Percentiles rank a stretch among this genome's conserved stretches.
These are phyloP conservation scores for Elymnias hypermnestra DNA, from an alignment of 1,140 invertebrate genomes.

Conservation along the genomic window DNA sequence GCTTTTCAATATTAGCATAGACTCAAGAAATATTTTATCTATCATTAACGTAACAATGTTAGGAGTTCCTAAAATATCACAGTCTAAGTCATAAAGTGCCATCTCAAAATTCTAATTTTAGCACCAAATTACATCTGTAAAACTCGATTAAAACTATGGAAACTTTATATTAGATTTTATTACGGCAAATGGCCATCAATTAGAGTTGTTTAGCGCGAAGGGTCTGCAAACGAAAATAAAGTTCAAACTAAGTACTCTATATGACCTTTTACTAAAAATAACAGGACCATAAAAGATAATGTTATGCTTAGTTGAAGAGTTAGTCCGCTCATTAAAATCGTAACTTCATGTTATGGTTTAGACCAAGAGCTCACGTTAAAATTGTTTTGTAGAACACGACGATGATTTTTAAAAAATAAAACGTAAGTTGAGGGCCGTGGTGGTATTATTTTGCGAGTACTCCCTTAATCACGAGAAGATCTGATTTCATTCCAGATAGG, in stretches of 20 bases:
- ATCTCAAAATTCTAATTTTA: no score
- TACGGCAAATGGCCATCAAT: constrained; percentile 16
- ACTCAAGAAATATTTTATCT: no score
- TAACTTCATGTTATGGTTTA: constrained; percentile 12
- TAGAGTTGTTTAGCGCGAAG: constrained; percentile 12
- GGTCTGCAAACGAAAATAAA: constrained; percentile 19
- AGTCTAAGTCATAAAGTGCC: no score
- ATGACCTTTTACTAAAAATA: constrained; percentile 12
- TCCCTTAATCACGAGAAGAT: no score
- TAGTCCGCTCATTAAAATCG: constrained; percentile 16
- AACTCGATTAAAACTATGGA: constrained; percentile 15
- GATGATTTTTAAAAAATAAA: background rate
- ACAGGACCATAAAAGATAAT: constrained; percentile 16
- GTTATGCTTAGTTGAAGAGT: constrained; percentile 13
- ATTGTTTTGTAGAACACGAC: no score
- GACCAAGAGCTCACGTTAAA: background rate
- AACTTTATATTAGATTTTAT: constrained; percentile 21
- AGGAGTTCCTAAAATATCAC: no score
- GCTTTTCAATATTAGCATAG: no score
- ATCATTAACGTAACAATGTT: no score
- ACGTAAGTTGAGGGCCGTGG: background rate
- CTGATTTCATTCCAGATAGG: no score
- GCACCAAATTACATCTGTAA: no score
- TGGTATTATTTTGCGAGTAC: no score
- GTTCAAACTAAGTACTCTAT: constrained; percentile 7